Conservation (phyloP, 2,888 invertebrate genomes). For the Laothoe populi region DNA sequence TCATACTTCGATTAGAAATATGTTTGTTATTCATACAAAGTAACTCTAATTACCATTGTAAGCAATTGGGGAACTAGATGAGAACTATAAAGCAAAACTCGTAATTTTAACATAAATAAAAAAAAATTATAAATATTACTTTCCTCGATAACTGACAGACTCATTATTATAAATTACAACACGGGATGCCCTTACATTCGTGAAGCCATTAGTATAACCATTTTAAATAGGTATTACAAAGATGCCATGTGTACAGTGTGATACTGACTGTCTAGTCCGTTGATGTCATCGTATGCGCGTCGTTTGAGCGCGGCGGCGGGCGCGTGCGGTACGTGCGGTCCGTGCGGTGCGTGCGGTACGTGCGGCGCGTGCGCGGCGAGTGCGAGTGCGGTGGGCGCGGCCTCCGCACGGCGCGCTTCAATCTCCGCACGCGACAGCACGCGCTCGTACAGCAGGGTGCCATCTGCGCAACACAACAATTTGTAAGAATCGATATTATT, state of each 20-base stretch:
- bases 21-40: too few species aligned
- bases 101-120: too few species aligned
- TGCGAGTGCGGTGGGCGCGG: conserved; percentile 54
- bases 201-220: too few species aligned
- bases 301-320: conserved; percentile 87
- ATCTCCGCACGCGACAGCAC: conserved; percentile 91
- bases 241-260: conserved; percentile 9
- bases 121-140: too few species aligned
- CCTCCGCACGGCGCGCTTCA: conserved; percentile 84
- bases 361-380: conserved; percentile 82
- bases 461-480: conserved; percentile 81
- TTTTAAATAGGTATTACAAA: too few species aligned
- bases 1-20: too few species aligned
- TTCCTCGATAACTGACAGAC: too few species aligned
- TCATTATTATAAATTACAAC: too few species aligned
- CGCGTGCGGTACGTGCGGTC: conserved; percentile 47
- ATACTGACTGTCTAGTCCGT: conserved; percentile 93
- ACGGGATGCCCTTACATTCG: too few species aligned
- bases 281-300: conserved; percentile 94
- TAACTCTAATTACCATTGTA: too few species aligned
- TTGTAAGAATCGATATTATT: not conserved
- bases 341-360: conserved; percentile 83
- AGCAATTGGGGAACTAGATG: too few species aligned
- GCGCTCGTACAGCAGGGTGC: conserved; percentile 94
- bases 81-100: too few species aligned